Conservation (phyloP, 1,140 invertebrate species). For the Mamestra configurata region DNA sequence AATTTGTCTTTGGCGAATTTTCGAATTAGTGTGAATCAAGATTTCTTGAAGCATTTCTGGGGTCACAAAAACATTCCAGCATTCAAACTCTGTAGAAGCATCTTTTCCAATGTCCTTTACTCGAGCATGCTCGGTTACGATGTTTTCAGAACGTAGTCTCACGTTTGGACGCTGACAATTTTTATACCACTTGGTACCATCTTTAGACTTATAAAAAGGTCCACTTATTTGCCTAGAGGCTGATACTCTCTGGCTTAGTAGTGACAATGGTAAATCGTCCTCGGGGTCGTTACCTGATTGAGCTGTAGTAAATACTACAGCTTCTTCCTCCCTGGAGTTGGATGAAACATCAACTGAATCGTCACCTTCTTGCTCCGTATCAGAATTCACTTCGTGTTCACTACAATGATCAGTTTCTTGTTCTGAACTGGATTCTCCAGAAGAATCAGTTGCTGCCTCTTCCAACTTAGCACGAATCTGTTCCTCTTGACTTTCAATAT, state of each 20-base stretch:
- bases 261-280: conserved; percentile 25
- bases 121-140: conserved; percentile 41
- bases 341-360: conserved; percentile 25
- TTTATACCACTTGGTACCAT: conserved; percentile 39
- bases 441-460: conserved; percentile 21
- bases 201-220: conserved; percentile 43
- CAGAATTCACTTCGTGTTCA: conserved; percentile 13
- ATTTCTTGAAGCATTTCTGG: conserved; percentile 47
- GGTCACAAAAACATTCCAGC: conserved; percentile 47
- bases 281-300: conserved; percentile 26
- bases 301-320: conserved; percentile 5
- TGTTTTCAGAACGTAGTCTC: conserved; percentile 44
- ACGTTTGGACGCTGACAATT: conserved; percentile 48
- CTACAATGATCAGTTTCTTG: conserved; percentile 35
- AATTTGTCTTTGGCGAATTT: conserved; percentile 31
- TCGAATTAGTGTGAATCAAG: conserved; percentile 44
- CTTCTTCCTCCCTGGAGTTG: conserved; percentile 17
- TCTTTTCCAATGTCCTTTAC: conserved; percentile 39
- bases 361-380: conserved; percentile 24
- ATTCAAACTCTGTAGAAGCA: conserved; percentile 37
- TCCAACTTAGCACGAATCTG: not conserved
- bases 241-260: not conserved
- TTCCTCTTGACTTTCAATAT: too few relatives aligned
- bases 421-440: conserved; percentile 25
- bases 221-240: conserved; percentile 27